Evolutionary conservation across 2,797 vertebrate species (phyloP), one percentile per base, ranked within the genome.

Genomic region (Helarctos malayanus): DNA sequence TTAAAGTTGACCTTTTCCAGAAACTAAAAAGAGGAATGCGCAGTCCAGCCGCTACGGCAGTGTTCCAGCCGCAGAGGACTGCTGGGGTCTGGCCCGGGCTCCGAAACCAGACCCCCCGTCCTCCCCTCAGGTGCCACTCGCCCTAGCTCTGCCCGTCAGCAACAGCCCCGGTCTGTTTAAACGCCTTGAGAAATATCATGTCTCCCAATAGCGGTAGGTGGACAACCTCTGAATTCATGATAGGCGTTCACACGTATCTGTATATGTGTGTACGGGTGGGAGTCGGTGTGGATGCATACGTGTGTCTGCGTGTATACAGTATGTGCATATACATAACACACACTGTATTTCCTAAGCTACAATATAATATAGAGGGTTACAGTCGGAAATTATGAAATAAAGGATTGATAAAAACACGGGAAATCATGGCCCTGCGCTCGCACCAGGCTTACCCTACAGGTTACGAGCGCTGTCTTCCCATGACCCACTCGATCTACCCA

Each of bases 111-210:
- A 59, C 19, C 18, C 29, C 0, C 41, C 3, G 5, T 25, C 25
- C 23, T n/a, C 52, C 4, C 2, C 25, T 29, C n/a, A 13, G 61
- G 21, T 0, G 61, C 13, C 7, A 0, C 2, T 15, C 2, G 3
- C 47, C 27, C 7, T 29, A 29, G 1, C 8, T 12, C 73, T 4
- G 0, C 21, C 23, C 0, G 9, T 4, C 1, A 0, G 1, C n/a
- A 8, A 35, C 19, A 75, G 35, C 15, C 83, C 10, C 0, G 63
- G 19, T 11, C 29, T 7, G 9, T 6, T 6, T 2, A 25, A 65
- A 29, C 3, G 18, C 79, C 57, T 38, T 38, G 14, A 68, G 16
- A 69, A 11, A 12, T 32, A 14, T 4, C 16, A 1, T 5, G 8
- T 21, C 29, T 35, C 56, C 63, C 29, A 0, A 14, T 25, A 23